A percentile compares a stretch with the other conserved stretches of the same genome.
Conservation (phyloP, 2,113 vertebrate genomes). For the Xyrauchen texanus region DNA sequence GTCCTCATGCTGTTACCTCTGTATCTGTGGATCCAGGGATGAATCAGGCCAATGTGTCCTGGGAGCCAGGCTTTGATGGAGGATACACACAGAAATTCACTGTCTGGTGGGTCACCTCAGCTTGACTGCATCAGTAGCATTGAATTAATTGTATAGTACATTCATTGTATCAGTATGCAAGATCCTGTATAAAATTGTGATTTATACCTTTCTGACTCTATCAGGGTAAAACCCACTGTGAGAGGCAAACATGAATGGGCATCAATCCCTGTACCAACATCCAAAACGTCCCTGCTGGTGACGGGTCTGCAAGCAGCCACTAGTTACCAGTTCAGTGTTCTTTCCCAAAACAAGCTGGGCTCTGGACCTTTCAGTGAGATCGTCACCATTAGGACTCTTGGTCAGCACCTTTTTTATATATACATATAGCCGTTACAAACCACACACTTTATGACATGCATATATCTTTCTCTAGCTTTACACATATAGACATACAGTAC, state of each 20-base stretch:
- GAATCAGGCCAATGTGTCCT: conserved; percentile 86
- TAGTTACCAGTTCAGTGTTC: conserved; percentile 91
- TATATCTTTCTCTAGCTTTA: no score
- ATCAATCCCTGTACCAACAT: conserved; percentile 81
- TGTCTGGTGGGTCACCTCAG: conserved; percentile 81
- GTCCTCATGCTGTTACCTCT: conserved; percentile 83
- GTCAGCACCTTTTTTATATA: conserved; percentile 68
- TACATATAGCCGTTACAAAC: neutral
- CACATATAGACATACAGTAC: no score
- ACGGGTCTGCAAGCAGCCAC: conserved; percentile 81
- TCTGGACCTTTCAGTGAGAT: conserved; percentile 97
- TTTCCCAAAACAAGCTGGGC: conserved; percentile 94
- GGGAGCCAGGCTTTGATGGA: conserved; percentile 92
- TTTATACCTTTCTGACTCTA: neutral
- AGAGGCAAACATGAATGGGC: conserved; percentile 90
- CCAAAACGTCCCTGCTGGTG: conserved; percentile 82
- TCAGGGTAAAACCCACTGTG: conserved; percentile 81
- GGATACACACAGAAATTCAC: conserved; percentile 93
- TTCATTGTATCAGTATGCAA: neutral
- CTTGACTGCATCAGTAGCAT: neutral
- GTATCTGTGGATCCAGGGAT: conserved; percentile 79
- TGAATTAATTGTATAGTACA: neutral
- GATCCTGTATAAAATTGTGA: neutral
- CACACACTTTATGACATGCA: neutral
- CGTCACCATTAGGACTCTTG: conserved; percentile 79